Percentiles rank a stretch among this genome's conserved stretches.
These are phyloP conservation scores for Saxicola maurus DNA, from an alignment of 2,797 vertebrate species.

Conservation along the genomic window DNA sequence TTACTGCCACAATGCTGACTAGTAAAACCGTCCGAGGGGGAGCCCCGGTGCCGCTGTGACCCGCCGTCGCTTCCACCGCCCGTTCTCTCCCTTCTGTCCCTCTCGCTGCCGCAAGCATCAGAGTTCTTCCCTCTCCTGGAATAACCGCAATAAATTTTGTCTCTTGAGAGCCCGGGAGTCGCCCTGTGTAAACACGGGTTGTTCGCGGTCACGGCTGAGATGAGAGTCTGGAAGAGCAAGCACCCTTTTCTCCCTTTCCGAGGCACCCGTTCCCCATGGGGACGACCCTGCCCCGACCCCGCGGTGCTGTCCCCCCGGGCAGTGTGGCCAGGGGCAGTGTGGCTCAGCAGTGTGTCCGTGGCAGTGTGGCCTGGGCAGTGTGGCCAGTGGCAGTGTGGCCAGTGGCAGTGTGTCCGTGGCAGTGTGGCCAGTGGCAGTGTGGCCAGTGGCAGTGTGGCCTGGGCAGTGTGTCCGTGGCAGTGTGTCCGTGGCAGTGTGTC, in stretches of 20 bases:
- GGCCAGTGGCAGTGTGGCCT: too few relatives aligned
- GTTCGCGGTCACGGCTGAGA: neutral
- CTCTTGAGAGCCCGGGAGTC: neutral
- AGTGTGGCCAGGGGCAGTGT: neutral
- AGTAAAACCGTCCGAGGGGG: neutral
- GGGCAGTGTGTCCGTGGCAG: neutral
- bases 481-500: neutral
- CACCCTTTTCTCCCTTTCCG: neutral
- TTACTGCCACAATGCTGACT: neutral
- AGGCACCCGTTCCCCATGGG: neutral
- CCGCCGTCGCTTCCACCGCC: neutral
- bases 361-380: neutral
- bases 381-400: too few relatives aligned
- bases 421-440: neutral
- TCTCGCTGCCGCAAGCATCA: neutral
- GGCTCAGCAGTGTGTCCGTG: too few relatives aligned
- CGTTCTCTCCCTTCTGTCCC: neutral
- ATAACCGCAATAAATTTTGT: neutral
- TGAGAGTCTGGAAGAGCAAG: neutral
- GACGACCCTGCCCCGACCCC: neutral
- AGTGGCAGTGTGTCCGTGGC: too few relatives aligned
- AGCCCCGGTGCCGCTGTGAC: neutral
- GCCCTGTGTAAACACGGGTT: neutral
- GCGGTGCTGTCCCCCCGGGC: neutral
- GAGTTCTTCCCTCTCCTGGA: neutral